phyloP scores from a whole-genome alignment of 2,888 invertebrate genomes.

The Euplagia quadripunctaria region DNA sequence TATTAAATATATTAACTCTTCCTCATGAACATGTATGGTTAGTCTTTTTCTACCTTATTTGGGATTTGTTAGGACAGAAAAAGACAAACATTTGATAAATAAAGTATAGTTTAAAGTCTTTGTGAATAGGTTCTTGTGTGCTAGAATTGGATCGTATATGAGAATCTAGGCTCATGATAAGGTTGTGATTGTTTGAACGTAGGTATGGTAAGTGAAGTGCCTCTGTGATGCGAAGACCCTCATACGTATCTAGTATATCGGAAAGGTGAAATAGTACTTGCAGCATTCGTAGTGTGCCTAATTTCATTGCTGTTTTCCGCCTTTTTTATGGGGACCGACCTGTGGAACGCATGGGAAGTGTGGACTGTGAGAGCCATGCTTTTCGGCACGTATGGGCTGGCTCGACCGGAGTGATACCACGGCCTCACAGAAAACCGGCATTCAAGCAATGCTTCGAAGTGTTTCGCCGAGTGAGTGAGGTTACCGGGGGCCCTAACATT shows the following conservation, averaged over 20 bases:
- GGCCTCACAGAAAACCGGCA: too few relatives aligned
- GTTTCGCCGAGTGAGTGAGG: too few relatives aligned
- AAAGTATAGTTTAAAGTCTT: neutral
- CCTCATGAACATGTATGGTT: neutral
- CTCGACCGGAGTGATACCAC: too few relatives aligned
- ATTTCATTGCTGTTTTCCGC: neutral
- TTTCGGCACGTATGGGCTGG: too few relatives aligned
- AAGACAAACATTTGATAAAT: conserved; percentile 1
- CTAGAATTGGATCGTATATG: conserved; percentile 43
- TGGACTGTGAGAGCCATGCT: too few relatives aligned
- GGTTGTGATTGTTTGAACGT: conserved; percentile 80
- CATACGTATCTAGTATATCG: conserved; percentile 11
- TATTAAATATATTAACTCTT: neutral
- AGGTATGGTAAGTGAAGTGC: conserved; percentile 75
- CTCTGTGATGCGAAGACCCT: conserved; percentile 57
- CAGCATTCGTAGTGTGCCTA: neutral
- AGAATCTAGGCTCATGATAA: conserved; percentile 75
- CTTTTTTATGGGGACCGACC: neutral
- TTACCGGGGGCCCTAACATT: too few relatives aligned
- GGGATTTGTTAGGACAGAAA: neutral
- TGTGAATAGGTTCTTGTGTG: conserved; percentile 28
- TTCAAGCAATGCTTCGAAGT: too few relatives aligned
- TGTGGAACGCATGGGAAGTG: too few relatives aligned
- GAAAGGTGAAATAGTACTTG: conserved; percentile 3
- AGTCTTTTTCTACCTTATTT: neutral